These are phyloP conservation scores for Lepidotrigona ventralis DNA, from an alignment of 1,140 invertebrate species.

Conservation along the genomic window DNA sequence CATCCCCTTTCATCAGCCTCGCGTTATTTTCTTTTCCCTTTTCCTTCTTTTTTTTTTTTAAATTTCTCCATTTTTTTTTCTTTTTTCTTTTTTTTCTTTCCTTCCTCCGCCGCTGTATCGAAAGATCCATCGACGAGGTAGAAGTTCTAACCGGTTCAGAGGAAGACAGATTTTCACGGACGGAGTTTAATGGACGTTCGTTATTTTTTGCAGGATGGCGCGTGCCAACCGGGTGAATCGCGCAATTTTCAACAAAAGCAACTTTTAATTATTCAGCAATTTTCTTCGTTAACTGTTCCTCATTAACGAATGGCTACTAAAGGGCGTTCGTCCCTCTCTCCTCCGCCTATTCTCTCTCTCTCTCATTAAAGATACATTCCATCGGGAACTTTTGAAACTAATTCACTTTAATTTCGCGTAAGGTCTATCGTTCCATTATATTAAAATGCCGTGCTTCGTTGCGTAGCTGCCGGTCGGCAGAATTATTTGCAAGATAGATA, in stretches of 20 bases:
- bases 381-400: slow-evolving; percentile 56
- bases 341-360: not conserved
- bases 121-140: not conserved
- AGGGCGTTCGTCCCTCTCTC: not conserved
- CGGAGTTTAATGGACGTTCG: not conserved
- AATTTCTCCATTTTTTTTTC: too few relatives aligned
- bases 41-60: too few relatives aligned
- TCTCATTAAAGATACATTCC: slow-evolving; percentile 56
- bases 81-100: too few relatives aligned
- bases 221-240: slow-evolving; percentile 4
- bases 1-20: not conserved
- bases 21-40: not conserved
- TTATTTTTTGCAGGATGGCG: not conserved
- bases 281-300: slow-evolving; percentile 58
- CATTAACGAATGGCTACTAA: slow-evolving; percentile 58
- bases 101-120: not conserved
- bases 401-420: slow-evolving; percentile 51
- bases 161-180: slow-evolving; percentile 10
- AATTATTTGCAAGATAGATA: not conserved
- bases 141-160: not conserved
- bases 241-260: slow-evolving; percentile 50
- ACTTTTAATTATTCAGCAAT: slow-evolving; percentile 56
- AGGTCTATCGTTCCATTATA: slow-evolving; percentile 19
- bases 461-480: too few relatives aligned
- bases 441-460: slow-evolving; percentile 39